Base-by-base conservation (phyloP, 2,113 vertebrate genomes). In the Nyctibius bracteatus region DNA sequence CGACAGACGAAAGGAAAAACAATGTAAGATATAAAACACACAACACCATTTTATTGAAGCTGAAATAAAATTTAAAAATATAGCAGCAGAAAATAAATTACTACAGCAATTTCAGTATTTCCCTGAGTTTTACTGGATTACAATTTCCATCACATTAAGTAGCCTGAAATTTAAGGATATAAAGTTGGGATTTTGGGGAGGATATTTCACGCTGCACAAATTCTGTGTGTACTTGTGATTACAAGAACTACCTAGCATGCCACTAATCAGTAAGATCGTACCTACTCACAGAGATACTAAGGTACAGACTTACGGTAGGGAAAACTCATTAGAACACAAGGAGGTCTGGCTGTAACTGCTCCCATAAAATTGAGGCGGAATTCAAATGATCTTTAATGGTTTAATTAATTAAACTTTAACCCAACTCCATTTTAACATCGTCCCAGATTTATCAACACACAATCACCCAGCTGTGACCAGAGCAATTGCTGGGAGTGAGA, bases 21-120 rank as follows among this genome's bases (percentile, higher is more conserved):
- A 91, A 49, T 28, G 22, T 24, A 81, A 93, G 22, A 77, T 30
- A 61, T 8, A 43, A 91, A 90, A 39, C 14, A 73, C 6, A 67
- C 3, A 67, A 39, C 7, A 57, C 0, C 10, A 33, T 75, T 97
- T 96, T 95, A 96, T 96, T 96, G 77, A 88, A 67, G 6, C 3
- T 22, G 33, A 94, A 92, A 62, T 49, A 80, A 51, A 73, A 88
- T 22, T 71, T 41, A 1, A 37, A 90, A 91, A 79, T 15, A 81
- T 5, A 92, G 44, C 61, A 91, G 44, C 37, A 90, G 54, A 88
- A 91, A 93, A 90, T 41, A 77, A 66, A 79, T 5, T 46, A 79
- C 25, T 44, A 46, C 1, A 71, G 65, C 33, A 81, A 68, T 74
- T 72, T 49, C 1, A 2, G 31, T 37, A 68, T 28, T 78, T 49